Percentiles rank a stretch among this genome's conserved stretches.
phyloP scores from a whole-genome alignment of 1,140 invertebrate species.

The Physella acuta region DNA sequence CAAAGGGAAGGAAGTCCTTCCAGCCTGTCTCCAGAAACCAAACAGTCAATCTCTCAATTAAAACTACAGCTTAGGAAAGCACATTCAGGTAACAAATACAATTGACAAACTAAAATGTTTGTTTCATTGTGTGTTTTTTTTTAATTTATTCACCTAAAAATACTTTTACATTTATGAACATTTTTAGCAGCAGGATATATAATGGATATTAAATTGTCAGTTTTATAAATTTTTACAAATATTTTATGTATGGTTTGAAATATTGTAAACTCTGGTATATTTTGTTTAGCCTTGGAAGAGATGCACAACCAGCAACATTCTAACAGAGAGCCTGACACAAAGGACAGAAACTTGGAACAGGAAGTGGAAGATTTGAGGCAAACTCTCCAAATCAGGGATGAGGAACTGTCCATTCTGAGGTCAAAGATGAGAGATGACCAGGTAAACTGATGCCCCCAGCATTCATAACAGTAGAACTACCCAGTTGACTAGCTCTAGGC shows the following conservation, averaged over 20 bases:
- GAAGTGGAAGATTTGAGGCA: constrained; percentile 12
- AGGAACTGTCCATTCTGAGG: background rate
- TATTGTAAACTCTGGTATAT: no score
- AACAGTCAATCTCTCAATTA: constrained; percentile 39
- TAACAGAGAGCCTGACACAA: background rate
- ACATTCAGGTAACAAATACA: constrained; percentile 34
- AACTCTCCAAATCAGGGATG: background rate
- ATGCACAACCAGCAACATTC: constrained; percentile 25
- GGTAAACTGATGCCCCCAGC: no score
- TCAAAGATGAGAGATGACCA: background rate
- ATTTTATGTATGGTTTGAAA: background rate
- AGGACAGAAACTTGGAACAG: no score
- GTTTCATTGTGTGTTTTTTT: no score
- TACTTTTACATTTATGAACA: no score
- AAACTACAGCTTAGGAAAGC: constrained; percentile 43
- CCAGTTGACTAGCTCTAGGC: no score
- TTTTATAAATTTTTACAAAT: background rate
- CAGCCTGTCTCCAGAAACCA: constrained; percentile 38
- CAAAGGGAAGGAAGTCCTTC: no score
- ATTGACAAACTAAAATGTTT: no score
- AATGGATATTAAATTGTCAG: no score
- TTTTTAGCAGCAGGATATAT: no score
- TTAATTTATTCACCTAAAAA: no score
- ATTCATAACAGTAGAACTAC: no score
- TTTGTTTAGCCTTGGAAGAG: constrained; percentile 25